Evolutionary conservation across 2,113 vertebrate genomes (phyloP).

Genomic region (Neolamprologus falcicula): DNA sequence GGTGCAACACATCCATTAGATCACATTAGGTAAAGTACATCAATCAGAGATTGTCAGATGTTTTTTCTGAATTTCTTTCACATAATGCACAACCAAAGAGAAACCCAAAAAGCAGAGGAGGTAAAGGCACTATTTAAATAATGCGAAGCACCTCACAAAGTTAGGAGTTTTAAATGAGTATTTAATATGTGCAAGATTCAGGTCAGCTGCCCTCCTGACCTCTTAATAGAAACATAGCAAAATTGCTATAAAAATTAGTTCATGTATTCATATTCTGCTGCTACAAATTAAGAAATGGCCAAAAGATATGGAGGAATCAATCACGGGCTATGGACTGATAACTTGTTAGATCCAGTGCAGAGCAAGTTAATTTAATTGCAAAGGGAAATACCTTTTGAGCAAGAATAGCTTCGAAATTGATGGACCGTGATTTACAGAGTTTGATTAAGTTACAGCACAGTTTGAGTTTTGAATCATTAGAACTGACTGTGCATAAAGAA

Average conservation of each 20-base stretch:
- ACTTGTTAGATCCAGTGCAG: not conserved
- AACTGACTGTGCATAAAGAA: not conserved
- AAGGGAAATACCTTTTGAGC: not conserved
- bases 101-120: not conserved
- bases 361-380: not conserved
- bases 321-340: not conserved
- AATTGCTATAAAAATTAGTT: not conserved
- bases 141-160: not conserved
- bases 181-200: not conserved
- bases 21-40: not conserved
- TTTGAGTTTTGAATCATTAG: not conserved
- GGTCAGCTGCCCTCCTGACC: not conserved
- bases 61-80: not conserved
- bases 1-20: slow-evolving; percentile 10
- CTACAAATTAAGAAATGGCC: not conserved
- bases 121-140: not conserved
- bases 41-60: not conserved
- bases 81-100: not conserved
- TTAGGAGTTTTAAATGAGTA: not conserved
- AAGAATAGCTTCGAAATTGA: not conserved
- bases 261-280: not conserved
- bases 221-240: not conserved
- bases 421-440: not conserved
- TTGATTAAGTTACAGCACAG: not conserved
- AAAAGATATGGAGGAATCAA: not conserved